Base-by-base conservation (phyloP, 2,888 invertebrate genomes). In the Eristalinus aeneus region DNA sequence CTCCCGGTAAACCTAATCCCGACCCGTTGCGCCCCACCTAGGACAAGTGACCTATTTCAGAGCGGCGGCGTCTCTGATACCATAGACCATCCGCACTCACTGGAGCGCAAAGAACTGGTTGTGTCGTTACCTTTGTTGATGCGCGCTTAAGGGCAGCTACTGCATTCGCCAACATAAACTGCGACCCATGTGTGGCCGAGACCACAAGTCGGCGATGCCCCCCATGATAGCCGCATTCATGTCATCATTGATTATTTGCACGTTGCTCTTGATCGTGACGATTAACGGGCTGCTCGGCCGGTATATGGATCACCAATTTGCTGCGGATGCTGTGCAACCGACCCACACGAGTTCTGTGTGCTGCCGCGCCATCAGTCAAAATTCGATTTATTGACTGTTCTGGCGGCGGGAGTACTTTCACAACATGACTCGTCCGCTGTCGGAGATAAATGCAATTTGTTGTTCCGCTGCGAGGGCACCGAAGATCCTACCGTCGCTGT, bases 191-290 rank as follows among this genome's bases (percentile, higher is more conserved):
- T 54, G 31, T 39, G 27, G 11, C 63, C 1, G 11, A 11, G 9
- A 56, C 12, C 31, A 16, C 11, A 71, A 71, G 64, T 58, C 81
- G 20, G 20, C 39, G 75, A 76, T 46, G 67, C 54, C 32, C 56
- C 54, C 32, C 56, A 63, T 27, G 82, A 73, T 68, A 83, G 63
- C 64, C 20, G 23, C 73, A 69, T 83, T 58, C 73, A 83, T 64
- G 73, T 77, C 84, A 71, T 75, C 65, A 71, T 61, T 54, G 79
- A 79, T 84, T 79, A 84, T 34, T 79, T 71, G 61, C 54, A 75
- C 79, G 75, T 54, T 67, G 79, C 71, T 83, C 73, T 58, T 73
- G 77, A 64, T 75, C 46, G 3, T 2, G 20, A 75, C 74, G 84
- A 71, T 74, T 46, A 71, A 78, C 81, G 34, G 63, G 27, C 63